phyloP scores from a whole-genome alignment of 2,888 invertebrate species.

The Lasius fuliginosus region DNA sequence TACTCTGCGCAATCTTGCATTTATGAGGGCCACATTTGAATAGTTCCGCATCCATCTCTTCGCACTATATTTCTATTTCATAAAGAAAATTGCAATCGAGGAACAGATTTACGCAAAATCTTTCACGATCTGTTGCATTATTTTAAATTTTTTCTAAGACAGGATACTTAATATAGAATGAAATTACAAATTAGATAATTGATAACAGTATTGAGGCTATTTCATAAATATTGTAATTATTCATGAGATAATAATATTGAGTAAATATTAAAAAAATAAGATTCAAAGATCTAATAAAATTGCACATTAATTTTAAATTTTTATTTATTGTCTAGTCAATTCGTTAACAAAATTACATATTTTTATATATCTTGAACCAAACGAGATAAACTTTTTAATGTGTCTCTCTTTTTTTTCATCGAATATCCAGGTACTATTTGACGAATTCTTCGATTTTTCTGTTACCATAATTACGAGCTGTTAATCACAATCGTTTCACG shows the following conservation, averaged over 20 bases:
- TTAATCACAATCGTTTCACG: not conserved
- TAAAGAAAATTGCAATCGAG: not conserved
- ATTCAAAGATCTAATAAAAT: too few species aligned
- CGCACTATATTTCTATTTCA: not conserved
- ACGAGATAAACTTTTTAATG: not conserved
- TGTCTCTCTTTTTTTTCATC: not conserved
- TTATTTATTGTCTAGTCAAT: not conserved
- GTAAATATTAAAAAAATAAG: too few species aligned
- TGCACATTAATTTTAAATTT: not conserved
- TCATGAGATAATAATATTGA: too few species aligned
- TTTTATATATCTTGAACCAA: not conserved
- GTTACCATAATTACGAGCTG: constrained; percentile 2
- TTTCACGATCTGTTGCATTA: not conserved
- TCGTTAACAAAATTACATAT: not conserved
- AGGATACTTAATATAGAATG: not conserved
- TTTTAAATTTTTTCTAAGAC: not conserved
- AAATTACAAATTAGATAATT: not conserved
- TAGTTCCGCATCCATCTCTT: constrained; percentile 1
- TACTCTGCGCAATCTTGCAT: constrained; percentile 20
- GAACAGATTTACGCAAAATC: constrained; percentile 6
- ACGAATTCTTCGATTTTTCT: not conserved
- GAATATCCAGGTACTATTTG: not conserved
- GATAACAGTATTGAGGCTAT: not conserved
- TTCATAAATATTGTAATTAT: not conserved
- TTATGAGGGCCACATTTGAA: constrained; percentile 19